Percentiles rank a stretch among this genome's conserved stretches.
Conservation (phyloP, 2,888 invertebrate species). For the Aporophyla lueneburgensis region DNA sequence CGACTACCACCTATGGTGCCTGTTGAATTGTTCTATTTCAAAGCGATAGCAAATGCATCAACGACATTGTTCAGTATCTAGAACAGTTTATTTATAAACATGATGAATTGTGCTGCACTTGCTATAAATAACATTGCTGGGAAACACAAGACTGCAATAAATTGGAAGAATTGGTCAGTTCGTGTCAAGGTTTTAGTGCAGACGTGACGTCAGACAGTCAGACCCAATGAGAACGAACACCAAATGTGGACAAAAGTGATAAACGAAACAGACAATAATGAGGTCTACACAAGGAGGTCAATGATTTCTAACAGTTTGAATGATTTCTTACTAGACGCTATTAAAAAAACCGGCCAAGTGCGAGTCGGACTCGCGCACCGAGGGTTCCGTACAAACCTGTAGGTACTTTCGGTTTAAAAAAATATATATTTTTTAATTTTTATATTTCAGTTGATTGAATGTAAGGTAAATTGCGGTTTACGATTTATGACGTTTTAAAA, state of each 20-base stretch:
- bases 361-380: too few species aligned
- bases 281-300: conserved; percentile 40
- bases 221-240: conserved; percentile 37
- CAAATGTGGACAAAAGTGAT: conserved; percentile 47
- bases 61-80: conserved; percentile 49
- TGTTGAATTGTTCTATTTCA: conserved; percentile 33
- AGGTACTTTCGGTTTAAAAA: too few species aligned
- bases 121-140: conserved; percentile 50
- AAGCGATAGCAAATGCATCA: conserved; percentile 25
- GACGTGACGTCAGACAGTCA: conserved; percentile 48
- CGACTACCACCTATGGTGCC: conserved; percentile 31
- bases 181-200: conserved; percentile 62
- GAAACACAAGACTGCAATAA: conserved; percentile 40
- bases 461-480: too few species aligned
- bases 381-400: too few species aligned
- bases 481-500: too few species aligned
- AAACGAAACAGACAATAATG: conserved; percentile 39
- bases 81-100: conserved; percentile 60
- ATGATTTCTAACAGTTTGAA: conserved; percentile 40
- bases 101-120: conserved; percentile 45
- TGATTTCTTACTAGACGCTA: conserved; percentile 13
- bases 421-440: too few species aligned
- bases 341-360: too few species aligned
- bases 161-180: conserved; percentile 54
- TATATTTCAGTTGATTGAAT: too few species aligned